Percentiles rank a stretch among this genome's conserved stretches.
These are phyloP conservation scores for Monopterus albus DNA, from an alignment of 2,113 vertebrate species.

Conservation along the genomic window DNA sequence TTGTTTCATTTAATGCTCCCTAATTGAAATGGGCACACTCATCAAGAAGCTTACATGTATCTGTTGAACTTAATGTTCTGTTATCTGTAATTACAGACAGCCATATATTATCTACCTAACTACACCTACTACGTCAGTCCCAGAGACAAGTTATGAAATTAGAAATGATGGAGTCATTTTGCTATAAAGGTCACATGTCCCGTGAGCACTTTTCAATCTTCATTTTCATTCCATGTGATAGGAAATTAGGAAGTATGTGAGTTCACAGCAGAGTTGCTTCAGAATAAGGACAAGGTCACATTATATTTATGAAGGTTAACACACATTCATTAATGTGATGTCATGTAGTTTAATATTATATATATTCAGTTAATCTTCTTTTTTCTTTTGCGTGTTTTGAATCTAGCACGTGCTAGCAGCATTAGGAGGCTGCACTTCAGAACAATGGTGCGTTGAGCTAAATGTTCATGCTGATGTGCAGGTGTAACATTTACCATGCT, in stretches of 20 bases:
- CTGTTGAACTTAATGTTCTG: slow-evolving; percentile 76
- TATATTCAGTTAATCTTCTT: no score
- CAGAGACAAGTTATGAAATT: slow-evolving; percentile 60
- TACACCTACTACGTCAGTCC: slow-evolving; percentile 43
- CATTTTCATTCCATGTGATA: slow-evolving; percentile 32
- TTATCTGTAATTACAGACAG: slow-evolving; percentile 78
- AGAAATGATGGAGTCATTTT: slow-evolving; percentile 59
- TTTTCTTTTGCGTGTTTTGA: no score
- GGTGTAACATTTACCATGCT: no score
- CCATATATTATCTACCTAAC: slow-evolving; percentile 62
- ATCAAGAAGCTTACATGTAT: slow-evolving; percentile 78
- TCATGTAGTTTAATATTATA: background rate
- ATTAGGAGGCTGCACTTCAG: no score
- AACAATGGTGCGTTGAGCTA: no score
- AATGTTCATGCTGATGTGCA: no score
- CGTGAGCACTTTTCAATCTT: slow-evolving; percentile 24
- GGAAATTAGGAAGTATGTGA: slow-evolving; percentile 49
- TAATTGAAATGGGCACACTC: slow-evolving; percentile 84
- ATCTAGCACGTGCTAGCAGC: no score
- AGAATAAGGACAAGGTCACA: background rate
- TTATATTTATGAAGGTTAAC: slow-evolving; percentile 26
- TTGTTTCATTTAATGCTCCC: slow-evolving; percentile 78
- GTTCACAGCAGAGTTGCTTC: slow-evolving; percentile 47
- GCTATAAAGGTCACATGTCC: slow-evolving; percentile 63
- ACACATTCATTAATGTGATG: background rate